Base-by-base conservation (phyloP, 64 coral and sea anemone genomes). In the Pachyseris speciosa region DNA sequence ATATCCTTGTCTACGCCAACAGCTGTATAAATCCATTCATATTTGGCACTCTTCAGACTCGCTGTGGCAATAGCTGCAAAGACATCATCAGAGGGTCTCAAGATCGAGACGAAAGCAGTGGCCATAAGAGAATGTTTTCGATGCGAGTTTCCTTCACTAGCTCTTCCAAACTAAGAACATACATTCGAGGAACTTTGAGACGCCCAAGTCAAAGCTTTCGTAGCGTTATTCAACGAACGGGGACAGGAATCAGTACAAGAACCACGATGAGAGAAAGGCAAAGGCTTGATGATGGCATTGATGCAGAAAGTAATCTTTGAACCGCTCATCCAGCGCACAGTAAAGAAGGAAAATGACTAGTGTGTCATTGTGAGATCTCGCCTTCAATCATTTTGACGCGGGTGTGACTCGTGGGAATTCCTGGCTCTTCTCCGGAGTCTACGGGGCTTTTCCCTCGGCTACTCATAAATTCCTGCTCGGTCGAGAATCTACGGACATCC, bases 11-110 rank as follows among this genome's bases (percentile, higher is more conserved):
- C 5, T 96, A 96, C 66, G 79, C 72, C n/a, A 96, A 96, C 64
- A 93, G 90, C 59, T 90, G 95, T 64, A 90, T 96, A 13, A 96
- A 96, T 48, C 95, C 95, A 7, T 96, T 96, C 22, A 96, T 96
- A 42, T 96, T 96, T 81, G 95, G 95, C 1, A 96, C 95, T 2
- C 71, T 93, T 31, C 95, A 96, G 27, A 64, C 81, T 1, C 44
- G 78, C 0, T 96, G 95, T 59, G 75, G 44, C 67, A 78, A 65
- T 9, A 24, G 58, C 27, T 90, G 53, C 36, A 84, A 73, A 17
- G 64, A 24, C 6, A 33, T 69, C 27, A 36, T 55, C 9, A 80
- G 32, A 69, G 28, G 48, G 8, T 76, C 88, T 0, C 43, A 88
- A 65, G 50, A 74, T 13, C 10, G 32, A 44, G 34, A 44, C 63